Conservation (phyloP, 2,797 vertebrate genomes). For the Schizopygopsis pylzovi region DNA sequence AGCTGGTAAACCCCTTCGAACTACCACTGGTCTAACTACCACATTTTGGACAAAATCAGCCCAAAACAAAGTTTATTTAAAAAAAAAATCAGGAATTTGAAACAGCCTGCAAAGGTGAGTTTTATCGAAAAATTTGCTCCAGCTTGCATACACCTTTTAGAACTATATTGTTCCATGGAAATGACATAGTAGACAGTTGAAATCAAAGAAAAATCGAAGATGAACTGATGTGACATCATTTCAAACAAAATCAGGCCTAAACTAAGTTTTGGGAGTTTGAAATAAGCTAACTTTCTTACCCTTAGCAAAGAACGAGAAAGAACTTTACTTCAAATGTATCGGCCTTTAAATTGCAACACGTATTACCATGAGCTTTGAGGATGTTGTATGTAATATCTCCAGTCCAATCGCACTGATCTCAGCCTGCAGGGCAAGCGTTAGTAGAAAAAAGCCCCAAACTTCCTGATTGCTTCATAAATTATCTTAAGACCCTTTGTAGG, state of each 20-base stretch:
- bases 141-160: no score
- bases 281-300: background rate
- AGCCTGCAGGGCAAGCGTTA: constrained; percentile 60
- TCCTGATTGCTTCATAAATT: constrained; percentile 68
- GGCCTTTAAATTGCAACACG: constrained; percentile 29
- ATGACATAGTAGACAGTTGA: no score
- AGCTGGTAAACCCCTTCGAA: no score
- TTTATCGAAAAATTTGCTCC: no score
- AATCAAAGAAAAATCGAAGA: background rate
- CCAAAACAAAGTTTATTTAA: no score
- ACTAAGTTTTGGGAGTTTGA: background rate
- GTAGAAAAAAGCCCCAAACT: constrained; percentile 63
- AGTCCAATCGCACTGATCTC: constrained; percentile 58
- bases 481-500: constrained; percentile 72
- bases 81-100: no score
- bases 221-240: background rate
- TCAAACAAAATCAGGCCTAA: background rate
- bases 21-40: no score
- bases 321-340: background rate
- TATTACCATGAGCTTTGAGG: constrained; percentile 62
- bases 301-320: background rate
- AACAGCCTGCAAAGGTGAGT: no score
- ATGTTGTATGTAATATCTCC: constrained; percentile 63
- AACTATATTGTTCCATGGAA: no score
- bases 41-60: no score